These are phyloP conservation scores for Drosophila neocordata DNA, from an alignment of 1,140 invertebrate genomes.

Conservation along the genomic window DNA sequence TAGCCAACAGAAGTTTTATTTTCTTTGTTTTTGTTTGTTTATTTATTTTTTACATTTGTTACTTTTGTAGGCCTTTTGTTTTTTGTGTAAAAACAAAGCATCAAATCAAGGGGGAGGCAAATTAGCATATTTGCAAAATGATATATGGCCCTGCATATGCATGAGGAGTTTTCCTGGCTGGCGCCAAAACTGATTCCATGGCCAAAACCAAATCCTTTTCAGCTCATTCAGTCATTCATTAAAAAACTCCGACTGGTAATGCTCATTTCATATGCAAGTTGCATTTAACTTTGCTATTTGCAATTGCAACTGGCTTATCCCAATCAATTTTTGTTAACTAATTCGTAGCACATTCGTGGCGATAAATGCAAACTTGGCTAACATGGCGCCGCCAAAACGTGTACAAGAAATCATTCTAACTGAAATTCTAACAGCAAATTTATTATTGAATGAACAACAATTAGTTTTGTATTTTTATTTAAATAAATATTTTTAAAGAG, in stretches of 20 bases:
- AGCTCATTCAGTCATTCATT: constrained; percentile 59
- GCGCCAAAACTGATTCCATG: constrained; percentile 28
- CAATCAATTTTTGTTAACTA: constrained; percentile 70
- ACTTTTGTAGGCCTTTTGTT: neutral
- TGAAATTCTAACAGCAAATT: constrained; percentile 52
- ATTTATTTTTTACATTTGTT: neutral
- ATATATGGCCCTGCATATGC: constrained; percentile 68
- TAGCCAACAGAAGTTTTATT: constrained; percentile 22
- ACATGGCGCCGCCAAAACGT: constrained; percentile 60
- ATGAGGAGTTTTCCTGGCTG: constrained; percentile 54
- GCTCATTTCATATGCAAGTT: constrained; percentile 63
- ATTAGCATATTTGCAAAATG: constrained; percentile 57
- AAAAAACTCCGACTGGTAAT: constrained; percentile 56
- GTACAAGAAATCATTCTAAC: constrained; percentile 49
- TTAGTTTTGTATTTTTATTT: too few species aligned
- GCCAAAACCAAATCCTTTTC: constrained; percentile 55
- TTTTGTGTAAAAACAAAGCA: constrained; percentile 50
- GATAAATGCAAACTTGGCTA: constrained; percentile 57
- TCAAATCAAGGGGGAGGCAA: constrained; percentile 38
- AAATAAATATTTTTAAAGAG: too few species aligned
- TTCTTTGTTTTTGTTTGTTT: neutral
- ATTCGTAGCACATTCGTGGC: constrained; percentile 76
- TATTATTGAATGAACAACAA: constrained; percentile 69
- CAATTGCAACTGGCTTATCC: constrained; percentile 55
- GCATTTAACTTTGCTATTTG: constrained; percentile 42